These are phyloP conservation scores for Todiramphus saurophagus DNA, from an alignment of 2,113 vertebrate genomes.

Conservation along the genomic window DNA sequence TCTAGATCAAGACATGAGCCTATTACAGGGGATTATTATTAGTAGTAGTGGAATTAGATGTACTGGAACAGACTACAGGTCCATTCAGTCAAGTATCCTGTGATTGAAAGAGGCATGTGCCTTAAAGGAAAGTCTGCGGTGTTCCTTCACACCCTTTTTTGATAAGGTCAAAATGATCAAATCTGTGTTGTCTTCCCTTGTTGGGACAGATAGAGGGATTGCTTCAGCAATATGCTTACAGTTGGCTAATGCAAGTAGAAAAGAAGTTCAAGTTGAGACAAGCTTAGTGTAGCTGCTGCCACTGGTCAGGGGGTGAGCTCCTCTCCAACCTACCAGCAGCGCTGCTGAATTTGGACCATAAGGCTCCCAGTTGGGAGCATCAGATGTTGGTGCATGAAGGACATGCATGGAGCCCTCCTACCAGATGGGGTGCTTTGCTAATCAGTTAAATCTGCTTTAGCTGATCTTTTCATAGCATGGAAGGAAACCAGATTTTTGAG, in stretches of 20 bases:
- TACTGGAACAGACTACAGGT: not conserved
- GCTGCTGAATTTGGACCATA: not conserved
- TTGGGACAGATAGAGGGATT: not conserved
- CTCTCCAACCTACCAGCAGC: not conserved
- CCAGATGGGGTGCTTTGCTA: conserved; percentile 26
- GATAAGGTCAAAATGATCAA: not conserved
- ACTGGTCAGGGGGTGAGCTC: not conserved
- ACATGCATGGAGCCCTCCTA: not conserved
- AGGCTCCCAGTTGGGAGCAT: not conserved
- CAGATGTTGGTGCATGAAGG: not conserved
- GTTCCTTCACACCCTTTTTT: not conserved
- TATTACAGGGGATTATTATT: conserved; percentile 63
- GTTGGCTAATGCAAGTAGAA: not conserved
- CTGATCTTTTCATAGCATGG: conserved; percentile 1
- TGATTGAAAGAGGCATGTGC: not conserved
- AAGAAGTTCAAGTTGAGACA: not conserved
- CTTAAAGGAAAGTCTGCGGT: not conserved
- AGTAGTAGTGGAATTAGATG: conserved; percentile 48
- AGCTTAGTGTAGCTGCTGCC: not conserved
- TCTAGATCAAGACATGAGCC: conserved; percentile 39
- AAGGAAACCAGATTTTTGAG: conserved; percentile 22
- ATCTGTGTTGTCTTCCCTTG: not conserved
- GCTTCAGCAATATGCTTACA: not conserved
- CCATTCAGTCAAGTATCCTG: not conserved
- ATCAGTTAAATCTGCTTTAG: conserved; percentile 58